Percentiles rank a stretch among this genome's conserved stretches.
Conservation (phyloP, 1,140 invertebrate species). For the Maniola jurtina region DNA sequence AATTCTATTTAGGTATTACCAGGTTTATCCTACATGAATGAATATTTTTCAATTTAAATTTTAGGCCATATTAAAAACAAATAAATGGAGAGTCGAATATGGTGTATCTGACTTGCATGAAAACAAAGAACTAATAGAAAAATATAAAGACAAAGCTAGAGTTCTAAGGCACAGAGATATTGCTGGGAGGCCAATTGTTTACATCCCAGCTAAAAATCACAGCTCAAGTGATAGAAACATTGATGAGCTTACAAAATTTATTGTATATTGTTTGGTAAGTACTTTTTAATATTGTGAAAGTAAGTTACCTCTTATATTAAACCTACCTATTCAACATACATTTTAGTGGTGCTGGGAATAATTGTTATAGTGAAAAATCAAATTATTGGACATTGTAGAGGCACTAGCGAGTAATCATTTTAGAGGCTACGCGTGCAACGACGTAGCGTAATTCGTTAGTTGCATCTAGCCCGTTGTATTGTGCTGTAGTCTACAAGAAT, state of each 20-base stretch:
- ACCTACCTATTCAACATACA: too few relatives aligned
- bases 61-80: slow-evolving; percentile 86
- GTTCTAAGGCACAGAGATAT: slow-evolving; percentile 85
- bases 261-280: slow-evolving; percentile 85
- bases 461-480: too few relatives aligned
- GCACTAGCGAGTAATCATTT: too few relatives aligned
- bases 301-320: too few relatives aligned
- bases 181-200: slow-evolving; percentile 85
- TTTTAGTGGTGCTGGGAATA: too few relatives aligned
- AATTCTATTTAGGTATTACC: too few relatives aligned
- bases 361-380: too few relatives aligned
- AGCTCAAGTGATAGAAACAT: slow-evolving; percentile 85
- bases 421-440: too few relatives aligned
- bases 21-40: too few relatives aligned
- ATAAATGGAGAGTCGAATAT: slow-evolving; percentile 87
- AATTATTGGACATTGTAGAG: too few relatives aligned
- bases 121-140: slow-evolving; percentile 81
- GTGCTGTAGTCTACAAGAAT: too few relatives aligned
- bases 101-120: slow-evolving; percentile 80
- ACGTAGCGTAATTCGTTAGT: too few relatives aligned
- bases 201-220: slow-evolving; percentile 88
- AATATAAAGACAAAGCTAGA: slow-evolving; percentile 82
- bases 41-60: slow-evolving; percentile 29
- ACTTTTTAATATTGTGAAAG: neutral
- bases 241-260: slow-evolving; percentile 87